Evolutionary conservation across 2,113 vertebrate species (phyloP), one percentile per base, ranked within the genome.

Genomic region (Abramis brama): DNA sequence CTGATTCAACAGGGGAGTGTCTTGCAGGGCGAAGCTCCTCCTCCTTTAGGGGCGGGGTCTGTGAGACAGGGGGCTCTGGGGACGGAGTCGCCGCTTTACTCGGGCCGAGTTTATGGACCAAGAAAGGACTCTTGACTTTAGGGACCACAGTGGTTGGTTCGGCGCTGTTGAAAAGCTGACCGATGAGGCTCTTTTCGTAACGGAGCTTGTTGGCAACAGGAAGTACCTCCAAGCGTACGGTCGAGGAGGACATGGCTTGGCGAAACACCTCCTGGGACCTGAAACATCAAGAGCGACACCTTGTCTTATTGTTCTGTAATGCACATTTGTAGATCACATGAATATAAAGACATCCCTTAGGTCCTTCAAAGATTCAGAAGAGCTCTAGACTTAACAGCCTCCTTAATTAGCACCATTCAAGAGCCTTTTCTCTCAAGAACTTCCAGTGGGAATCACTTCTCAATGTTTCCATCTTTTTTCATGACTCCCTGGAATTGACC

Each of bases 221-320:
- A 78, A 99, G 92, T 50, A 97, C 94, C 75, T 95, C 95, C 50
- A 98, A 93, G 4, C 89, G 52, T 4, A 99, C 93, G 0, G 62
- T 81, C 1, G 93, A 86, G 4, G 93, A 92, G 62, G 88, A 92
- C 97, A 99, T 97, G 11, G 97, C 97, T 88, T 97, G 96, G 3
- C 96, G 96, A 86, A 99, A 99, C 12, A 97, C 92, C 19, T 98
- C 97, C 88, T 99, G 97, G 33, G 98, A 96, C 91, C 98, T 99
- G 66, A 13, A 52, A 74, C 68, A 30, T 15, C 13, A 74, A 47
- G n/a, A 83, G 45, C 2, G 1, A 60, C 52, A 30, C 7, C 1
- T 30, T 27, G n/a, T 55, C n/a, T 77, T 30, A 77, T 4, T 77
- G 15, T 77, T 76, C 25, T 76, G 45, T 77, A 77, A 55, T 55